Evolutionary conservation across 1,140 invertebrate species (phyloP), one percentile per base, ranked within the genome.

Genomic region (Helicoverpa armigera): DNA sequence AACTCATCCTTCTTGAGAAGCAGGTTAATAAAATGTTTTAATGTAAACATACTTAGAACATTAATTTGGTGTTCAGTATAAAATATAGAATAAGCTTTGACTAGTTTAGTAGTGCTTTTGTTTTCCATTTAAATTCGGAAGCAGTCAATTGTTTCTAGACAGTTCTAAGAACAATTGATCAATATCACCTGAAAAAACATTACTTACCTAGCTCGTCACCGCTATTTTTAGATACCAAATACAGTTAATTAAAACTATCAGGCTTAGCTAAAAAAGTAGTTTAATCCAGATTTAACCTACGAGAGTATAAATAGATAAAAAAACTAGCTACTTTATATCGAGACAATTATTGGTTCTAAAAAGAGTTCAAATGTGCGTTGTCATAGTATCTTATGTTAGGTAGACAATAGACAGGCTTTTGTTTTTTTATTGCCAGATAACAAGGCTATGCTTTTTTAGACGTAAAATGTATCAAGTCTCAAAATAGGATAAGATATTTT

Each of bases 261-360:
- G 29, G 58, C 0, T 13, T n/a, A 50, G 65, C 48, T 67, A 67
- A 18, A n/a, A 69, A 50, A 11, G n/a, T 43, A 13, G 23, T 50
- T 67, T 50, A 16, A 48, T 67, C n/a, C 31, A 50, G 65, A 48
- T 50, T 23, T 50, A 50, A 69, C n/a, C n/a, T 43, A 18, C 35
- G 23, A 31, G 14, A 29, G 3, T 63, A 63, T 63, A 31, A 31
- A 63, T 13, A 69, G 65, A 11, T 12, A 2, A 18, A 43, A 69
- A 69, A 69, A 69, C 50, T n/a, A 5, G 43, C 65, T 50, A 69
- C 16, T 48, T 43, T 48, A 69, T 69, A 18, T 61, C 65, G 11
- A 50, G 65, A 18, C 18, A 18, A 50, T 69, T 51, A 69, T 69
- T 69, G 18, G 65, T 69, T 69, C 31, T 43, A 69, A 69, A 69